Conservation (phyloP, 2,797 vertebrate species). For the Hephaestus fuliginosus region DNA sequence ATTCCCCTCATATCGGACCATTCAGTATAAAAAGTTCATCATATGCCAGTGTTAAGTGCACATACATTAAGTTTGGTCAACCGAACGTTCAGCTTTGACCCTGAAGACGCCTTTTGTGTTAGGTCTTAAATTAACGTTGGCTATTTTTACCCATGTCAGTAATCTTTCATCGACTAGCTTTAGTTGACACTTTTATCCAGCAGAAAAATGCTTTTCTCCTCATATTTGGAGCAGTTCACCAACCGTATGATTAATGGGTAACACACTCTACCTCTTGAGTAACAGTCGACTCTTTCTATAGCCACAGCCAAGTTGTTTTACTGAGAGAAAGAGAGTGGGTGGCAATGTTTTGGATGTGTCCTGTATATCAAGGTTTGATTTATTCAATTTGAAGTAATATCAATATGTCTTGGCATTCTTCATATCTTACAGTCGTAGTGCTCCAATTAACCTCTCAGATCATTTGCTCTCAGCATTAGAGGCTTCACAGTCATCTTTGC, state of each 20-base stretch:
- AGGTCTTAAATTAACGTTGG: not conserved
- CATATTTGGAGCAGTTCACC: not conserved
- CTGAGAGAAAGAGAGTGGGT: no score
- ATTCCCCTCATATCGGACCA: not conserved
- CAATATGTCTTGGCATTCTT: constrained; percentile 20
- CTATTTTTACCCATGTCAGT: not conserved
- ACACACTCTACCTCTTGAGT: not conserved
- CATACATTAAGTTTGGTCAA: not conserved
- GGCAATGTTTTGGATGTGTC: no score
- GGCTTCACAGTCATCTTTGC: constrained; percentile 30
- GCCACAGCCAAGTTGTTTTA: not conserved
- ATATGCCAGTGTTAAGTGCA: not conserved
- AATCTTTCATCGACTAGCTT: not conserved
- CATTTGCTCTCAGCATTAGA: constrained; percentile 21
- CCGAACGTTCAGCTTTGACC: not conserved
- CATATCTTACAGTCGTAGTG: constrained; percentile 19
- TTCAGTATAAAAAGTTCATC: not conserved
- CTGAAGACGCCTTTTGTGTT: not conserved
- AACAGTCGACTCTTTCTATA: not conserved
- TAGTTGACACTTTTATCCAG: not conserved
- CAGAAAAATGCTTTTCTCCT: not conserved
- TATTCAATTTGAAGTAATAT: constrained; percentile 27
- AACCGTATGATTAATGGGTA: not conserved
- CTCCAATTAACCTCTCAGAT: constrained; percentile 28
- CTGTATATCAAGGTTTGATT: constrained; percentile 14